Base-by-base conservation (phyloP, 1,140 invertebrate species). In the Sarcophaga bullata region DNA sequence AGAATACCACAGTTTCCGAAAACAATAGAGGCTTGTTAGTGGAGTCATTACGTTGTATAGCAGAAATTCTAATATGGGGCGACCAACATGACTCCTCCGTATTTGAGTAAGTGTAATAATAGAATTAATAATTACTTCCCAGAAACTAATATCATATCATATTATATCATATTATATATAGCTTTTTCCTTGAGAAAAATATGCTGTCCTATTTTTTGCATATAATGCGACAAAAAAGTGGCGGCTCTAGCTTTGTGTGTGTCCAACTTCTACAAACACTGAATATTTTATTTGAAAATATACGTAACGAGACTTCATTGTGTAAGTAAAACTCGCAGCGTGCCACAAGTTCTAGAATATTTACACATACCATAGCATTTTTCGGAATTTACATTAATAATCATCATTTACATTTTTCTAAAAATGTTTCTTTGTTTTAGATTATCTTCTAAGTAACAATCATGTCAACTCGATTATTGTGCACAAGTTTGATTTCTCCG, bases 251-350 rank as follows among this genome's bases (percentile, higher is more conserved):
- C 84, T 99, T 95, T 92, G 98, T 99, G 7, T 99, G 98, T 93
- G 97, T 99, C 76, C 98, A 99, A 90, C 91, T 99, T 68, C 92
- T 99, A 17, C 98, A 99, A 91, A 99, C 98, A 13, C 92, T 99
- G 6, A 99, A 99, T 91, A 99, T 99, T 90, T 91, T 99, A 62
- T 99, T 99, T 94, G 98, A 99, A 92, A 99, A 99, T 91, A 99
- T 99, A 85, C 92, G 97, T 81, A 98, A 99, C 92, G 98, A 99
- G 92, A 99, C 98, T 50, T 99, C 98, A 73, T 91, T 99, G 80
- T 99, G 98, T 99, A 94, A 96, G 96, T 95, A 37, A 4, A 10
- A 1, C n/a, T 1, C 25, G 4, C 25, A 37, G 25, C 25, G 25
- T 37, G 25, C 25, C 25, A 37, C 25, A 37, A 37, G 25, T 2